Evolutionary conservation across 2,888 invertebrate species (phyloP), one percentile per base, ranked within the genome.

Genomic region (Nysson spinosus): DNA sequence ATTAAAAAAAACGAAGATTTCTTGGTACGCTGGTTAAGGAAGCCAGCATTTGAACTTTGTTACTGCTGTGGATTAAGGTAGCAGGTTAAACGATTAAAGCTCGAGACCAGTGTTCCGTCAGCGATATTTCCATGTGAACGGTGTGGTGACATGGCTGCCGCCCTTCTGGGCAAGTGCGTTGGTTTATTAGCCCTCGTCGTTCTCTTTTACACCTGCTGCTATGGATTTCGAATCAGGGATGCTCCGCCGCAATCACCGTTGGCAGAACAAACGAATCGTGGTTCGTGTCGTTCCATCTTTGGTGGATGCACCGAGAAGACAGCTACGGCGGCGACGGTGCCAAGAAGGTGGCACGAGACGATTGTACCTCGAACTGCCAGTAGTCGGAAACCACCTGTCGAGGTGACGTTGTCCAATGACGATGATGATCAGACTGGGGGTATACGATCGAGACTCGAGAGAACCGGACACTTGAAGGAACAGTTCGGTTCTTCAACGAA

Each of bases 201-300:
- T 12, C 43, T 85, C 1, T 42, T 84, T 16, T 83, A 80, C 54
- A 70, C 75, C 14, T 69, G 83, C 35, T 76, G 82, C 37, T 80
- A 70, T 55, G 86, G 79, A 7, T 86, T 87, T 63, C 79, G 79
- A 16, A 75, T 86, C 37, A 84, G 86, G 12, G 86, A 87, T 43
- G 49, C 35, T 9, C 42, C 4, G 24, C 55, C 56, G 24, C 26
- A 9, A 26, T 42, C 68, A n/a, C n/a, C n/a, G n/a, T n/a, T n/a
- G 32, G 32, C 43, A 22, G 44, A 69, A 14, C 46, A 39, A 32
- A 62, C 60, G 17, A 58, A 58, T 17, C 74, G 67, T 20, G 72
- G 57, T 35, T 17, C 69, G 17, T 80, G 79, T 32, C 46, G 56
- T 5, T 54, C 79, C 43, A 60, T 63, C 34, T 55, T 60, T 46